Base-by-base conservation (phyloP, 2,113 vertebrate species). In the Sapajus apella region DNA sequence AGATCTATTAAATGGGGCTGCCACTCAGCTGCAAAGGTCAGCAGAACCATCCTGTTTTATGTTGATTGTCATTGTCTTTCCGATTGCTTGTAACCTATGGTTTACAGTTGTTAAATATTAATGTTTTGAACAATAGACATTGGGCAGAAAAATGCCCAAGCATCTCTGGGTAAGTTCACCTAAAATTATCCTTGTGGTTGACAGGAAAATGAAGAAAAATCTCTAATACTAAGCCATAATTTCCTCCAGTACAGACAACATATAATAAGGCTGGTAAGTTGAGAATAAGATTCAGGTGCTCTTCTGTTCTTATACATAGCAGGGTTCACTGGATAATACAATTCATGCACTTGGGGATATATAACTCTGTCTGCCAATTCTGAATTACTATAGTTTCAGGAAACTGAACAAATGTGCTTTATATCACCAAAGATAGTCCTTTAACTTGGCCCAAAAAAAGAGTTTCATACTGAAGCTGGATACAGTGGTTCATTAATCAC, bases 331-430 rank as follows among this genome's bases (percentile, higher is more conserved):
- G 32, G 27, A 55, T 72, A 75, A 86, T 13, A 45, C 6, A 92
- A 32, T 40, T 21, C 50, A 45, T 30, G 27, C 2, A 86, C 58
- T 85, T 86, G 47, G 43, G 40, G n/a, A 32, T 58, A 47, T 20
- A 45, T 8, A 75, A 11, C 20, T 83, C 30, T 87, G 17, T 64
- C 70, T 82, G 40, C 27, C 68, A 96, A 76, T 8, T 23, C 16
- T 88, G 64, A 94, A 93, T 90, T 94, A 93, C 66, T 58, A 87
- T 1, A 40, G 43, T 85, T 96, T 95, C 56, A 88, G 32, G 17
- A 90, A 82, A 85, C 16, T 47, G 35, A 93, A 86, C 10, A 96
- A 94, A 88, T 82, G 23, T 70, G 55, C 21, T 94, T 72, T 72
- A 55, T 23, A 91, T 89, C 1, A 70, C 61, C 83, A 93, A 94